phyloP scores from a whole-genome alignment of 2,888 invertebrate genomes.

The Orthosia gothica region DNA sequence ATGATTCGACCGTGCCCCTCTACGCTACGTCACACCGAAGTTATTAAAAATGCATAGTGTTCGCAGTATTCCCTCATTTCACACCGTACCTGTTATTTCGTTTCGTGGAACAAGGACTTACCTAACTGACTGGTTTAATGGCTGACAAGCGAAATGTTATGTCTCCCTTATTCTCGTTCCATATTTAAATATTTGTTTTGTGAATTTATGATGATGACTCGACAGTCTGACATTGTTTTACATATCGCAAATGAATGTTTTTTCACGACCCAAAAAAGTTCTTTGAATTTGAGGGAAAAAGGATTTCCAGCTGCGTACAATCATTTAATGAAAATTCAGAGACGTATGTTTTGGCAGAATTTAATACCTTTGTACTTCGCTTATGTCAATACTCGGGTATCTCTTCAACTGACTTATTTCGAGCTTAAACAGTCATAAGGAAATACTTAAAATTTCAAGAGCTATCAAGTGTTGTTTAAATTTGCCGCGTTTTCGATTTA shows the following conservation, averaged over 20 bases:
- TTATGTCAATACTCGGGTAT: conserved; percentile 16
- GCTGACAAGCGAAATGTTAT: conserved; percentile 37
- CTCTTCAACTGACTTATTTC: conserved; percentile 4
- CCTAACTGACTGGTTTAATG: conserved; percentile 13
- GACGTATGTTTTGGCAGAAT: background rate
- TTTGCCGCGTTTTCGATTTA: conserved; percentile 12
- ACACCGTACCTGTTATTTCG: no score
- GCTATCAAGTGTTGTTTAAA: background rate
- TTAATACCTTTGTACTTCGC: conserved; percentile 25
- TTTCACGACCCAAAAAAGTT: conserved; percentile 31
- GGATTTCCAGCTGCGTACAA: conserved; percentile 4
- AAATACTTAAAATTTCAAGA: conserved; percentile 13
- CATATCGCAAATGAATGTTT: conserved; percentile 29
- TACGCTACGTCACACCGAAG: no score
- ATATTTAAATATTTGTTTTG: conserved; percentile 50
- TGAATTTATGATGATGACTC: conserved; percentile 55
- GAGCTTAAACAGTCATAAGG: background rate
- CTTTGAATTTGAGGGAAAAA: conserved; percentile 12
- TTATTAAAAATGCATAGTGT: no score
- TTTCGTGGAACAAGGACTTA: conserved; percentile 40
- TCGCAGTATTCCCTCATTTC: no score
- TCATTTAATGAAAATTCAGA: conserved; percentile 14
- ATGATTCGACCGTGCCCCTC: no score
- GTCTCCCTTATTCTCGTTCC: conserved; percentile 28
- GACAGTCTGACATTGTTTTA: conserved; percentile 32